phyloP scores from a whole-genome alignment of 1,140 invertebrate species.

The Condylostylus longicornis region DNA sequence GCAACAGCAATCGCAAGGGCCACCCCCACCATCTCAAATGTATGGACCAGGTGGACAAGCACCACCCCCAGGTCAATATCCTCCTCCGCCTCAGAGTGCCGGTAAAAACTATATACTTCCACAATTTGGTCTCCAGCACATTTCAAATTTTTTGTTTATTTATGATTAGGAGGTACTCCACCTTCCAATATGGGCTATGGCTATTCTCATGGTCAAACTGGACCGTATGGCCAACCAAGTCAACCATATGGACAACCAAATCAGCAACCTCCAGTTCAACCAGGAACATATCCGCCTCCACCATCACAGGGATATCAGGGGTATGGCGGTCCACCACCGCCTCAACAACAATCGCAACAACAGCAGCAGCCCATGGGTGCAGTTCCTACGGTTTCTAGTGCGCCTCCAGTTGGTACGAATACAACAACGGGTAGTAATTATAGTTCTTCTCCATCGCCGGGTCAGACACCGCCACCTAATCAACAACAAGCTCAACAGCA shows the following conservation, averaged over 20 bases:
- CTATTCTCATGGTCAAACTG: constrained; percentile 22
- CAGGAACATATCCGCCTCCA: constrained; percentile 11
- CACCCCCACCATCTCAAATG: constrained; percentile 23
- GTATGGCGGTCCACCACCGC: constrained; percentile 8
- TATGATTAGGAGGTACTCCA: neutral
- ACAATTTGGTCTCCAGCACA: constrained; percentile 26
- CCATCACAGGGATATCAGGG: constrained; percentile 10
- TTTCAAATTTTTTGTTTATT: constrained; percentile 10
- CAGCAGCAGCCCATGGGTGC: constrained; percentile 5
- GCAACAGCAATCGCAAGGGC: constrained; percentile 14
- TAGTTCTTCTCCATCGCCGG: constrained; percentile 23
- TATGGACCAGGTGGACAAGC: constrained; percentile 27
- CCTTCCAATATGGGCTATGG: constrained; percentile 13
- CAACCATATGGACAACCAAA: constrained; percentile 16
- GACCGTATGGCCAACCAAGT: constrained; percentile 7
- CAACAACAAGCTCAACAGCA: constrained; percentile 13
- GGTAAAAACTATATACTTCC: constrained; percentile 23
- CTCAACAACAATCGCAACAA: constrained; percentile 8
- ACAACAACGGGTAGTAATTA: constrained; percentile 14
- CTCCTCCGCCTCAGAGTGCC: constrained; percentile 18
- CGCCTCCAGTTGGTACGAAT: constrained; percentile 6
- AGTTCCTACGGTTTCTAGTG: neutral
- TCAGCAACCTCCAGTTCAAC: constrained; percentile 15
- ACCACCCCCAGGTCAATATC: constrained; percentile 30
- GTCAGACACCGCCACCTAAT: constrained; percentile 24